These are phyloP conservation scores for Nephrocerus scutellatus DNA, from an alignment of 2,888 invertebrate species.

Conservation along the genomic window DNA sequence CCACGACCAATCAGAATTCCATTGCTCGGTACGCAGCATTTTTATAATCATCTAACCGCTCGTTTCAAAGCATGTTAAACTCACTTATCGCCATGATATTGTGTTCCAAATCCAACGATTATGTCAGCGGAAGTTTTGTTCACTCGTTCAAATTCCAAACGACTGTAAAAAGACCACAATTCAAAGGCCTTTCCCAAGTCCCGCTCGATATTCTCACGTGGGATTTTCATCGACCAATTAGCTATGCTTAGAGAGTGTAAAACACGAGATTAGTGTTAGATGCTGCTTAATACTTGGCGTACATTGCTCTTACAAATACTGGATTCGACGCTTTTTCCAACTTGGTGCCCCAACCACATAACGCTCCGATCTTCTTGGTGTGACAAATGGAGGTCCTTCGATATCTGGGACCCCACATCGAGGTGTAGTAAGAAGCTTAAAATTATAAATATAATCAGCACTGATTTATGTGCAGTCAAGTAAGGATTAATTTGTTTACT, in stretches of 20 bases:
- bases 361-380: slow-evolving; percentile 49
- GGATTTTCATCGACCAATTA: slow-evolving; percentile 61
- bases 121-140: slow-evolving; percentile 61
- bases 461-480: slow-evolving; percentile 3
- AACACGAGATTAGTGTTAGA: neutral
- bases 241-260: slow-evolving; percentile 52
- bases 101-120: slow-evolving; percentile 61
- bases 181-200: slow-evolving; percentile 58
- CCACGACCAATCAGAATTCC: no score
- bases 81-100: slow-evolving; percentile 61
- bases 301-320: slow-evolving; percentile 59
- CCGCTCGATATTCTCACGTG: slow-evolving; percentile 51
- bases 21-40: no score
- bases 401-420: slow-evolving; percentile 70
- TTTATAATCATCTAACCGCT: no score
- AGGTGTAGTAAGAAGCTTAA: slow-evolving; percentile 58
- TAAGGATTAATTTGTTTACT: slow-evolving; percentile 42
- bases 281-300: neutral
- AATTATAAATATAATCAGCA: slow-evolving; percentile 14
- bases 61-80: no score
- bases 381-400: slow-evolving; percentile 31
- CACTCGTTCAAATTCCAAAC: slow-evolving; percentile 52
- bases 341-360: slow-evolving; percentile 57
- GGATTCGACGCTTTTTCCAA: slow-evolving; percentile 62
- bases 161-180: slow-evolving; percentile 63